These are phyloP conservation scores for Monarcha castaneiventris DNA, from an alignment of 2,113 vertebrate species.

Conservation along the genomic window DNA sequence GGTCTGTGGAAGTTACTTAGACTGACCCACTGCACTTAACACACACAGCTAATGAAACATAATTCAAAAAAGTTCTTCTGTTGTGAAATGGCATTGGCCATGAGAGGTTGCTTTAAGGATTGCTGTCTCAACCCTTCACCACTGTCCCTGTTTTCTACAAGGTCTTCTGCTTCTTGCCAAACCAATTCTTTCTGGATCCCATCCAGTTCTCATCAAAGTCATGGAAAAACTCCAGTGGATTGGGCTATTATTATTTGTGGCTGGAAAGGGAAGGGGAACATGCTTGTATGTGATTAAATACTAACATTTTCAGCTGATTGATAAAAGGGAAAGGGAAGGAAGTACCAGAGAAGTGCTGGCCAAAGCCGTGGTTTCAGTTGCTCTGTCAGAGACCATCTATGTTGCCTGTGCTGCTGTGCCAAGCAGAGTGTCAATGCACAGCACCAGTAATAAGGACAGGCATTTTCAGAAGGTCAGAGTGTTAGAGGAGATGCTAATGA, in stretches of 20 bases:
- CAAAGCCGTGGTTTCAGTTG: neutral
- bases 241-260: slow-evolving; percentile 5
- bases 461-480: slow-evolving; percentile 13
- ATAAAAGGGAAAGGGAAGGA: slow-evolving; percentile 17
- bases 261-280: neutral
- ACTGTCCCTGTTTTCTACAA: neutral
- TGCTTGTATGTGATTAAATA: neutral
- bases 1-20: neutral
- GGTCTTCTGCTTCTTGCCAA: neutral
- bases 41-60: neutral
- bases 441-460: neutral
- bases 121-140: neutral
- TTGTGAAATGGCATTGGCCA: neutral
- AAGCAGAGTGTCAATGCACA: neutral
- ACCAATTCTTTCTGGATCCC: neutral
- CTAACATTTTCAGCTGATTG: slow-evolving; percentile 4
- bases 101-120: neutral
- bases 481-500: neutral
- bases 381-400: neutral
- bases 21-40: neutral
- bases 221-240: slow-evolving; percentile 20
- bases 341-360: neutral
- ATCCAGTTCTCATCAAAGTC: slow-evolving; percentile 31
- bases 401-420: neutral
- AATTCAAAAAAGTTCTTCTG: neutral